phyloP scores from a whole-genome alignment of 1,140 invertebrate species.

The Drosophila jambulina region DNA sequence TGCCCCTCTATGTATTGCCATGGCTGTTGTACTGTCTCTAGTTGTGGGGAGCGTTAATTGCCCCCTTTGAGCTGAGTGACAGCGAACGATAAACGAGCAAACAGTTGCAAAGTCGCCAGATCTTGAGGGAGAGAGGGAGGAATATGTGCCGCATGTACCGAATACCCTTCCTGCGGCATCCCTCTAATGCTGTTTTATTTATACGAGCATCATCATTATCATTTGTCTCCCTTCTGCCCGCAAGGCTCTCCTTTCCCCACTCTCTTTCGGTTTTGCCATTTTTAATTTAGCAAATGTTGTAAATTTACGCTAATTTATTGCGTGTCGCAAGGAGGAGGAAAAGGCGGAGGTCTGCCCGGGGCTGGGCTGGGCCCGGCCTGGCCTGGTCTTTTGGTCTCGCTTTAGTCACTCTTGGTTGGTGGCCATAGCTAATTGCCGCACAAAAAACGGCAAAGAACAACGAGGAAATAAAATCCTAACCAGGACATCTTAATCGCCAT shows the following conservation, averaged over 20 bases:
- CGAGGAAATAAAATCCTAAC: slow-evolving; percentile 38
- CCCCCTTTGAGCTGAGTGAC: slow-evolving; percentile 81
- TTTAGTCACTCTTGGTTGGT: slow-evolving; percentile 63
- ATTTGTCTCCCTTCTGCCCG: slow-evolving; percentile 18
- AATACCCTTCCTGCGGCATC: slow-evolving; percentile 51
- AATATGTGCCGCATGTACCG: slow-evolving; percentile 3
- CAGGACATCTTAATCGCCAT: slow-evolving; percentile 74
- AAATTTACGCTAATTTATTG: slow-evolving; percentile 84
- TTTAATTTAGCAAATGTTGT: slow-evolving; percentile 84
- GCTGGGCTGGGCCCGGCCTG: not conserved
- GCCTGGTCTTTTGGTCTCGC: slow-evolving; percentile 25
- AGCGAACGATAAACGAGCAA: slow-evolving; percentile 81
- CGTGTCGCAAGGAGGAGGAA: slow-evolving; percentile 59
- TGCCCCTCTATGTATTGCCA: slow-evolving; percentile 7
- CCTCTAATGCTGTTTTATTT: slow-evolving; percentile 68
- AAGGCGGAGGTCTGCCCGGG: slow-evolving; percentile 20
- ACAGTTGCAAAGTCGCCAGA: slow-evolving; percentile 64
- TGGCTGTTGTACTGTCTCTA: slow-evolving; percentile 31
- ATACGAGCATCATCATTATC: slow-evolving; percentile 59
- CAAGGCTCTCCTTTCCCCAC: not conserved
- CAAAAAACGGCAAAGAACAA: slow-evolving; percentile 5
- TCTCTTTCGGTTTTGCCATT: slow-evolving; percentile 63
- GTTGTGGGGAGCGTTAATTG: slow-evolving; percentile 72
- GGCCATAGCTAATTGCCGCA: slow-evolving; percentile 56
- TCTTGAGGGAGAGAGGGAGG: slow-evolving; percentile 23